Percentiles rank a stretch among this genome's conserved stretches.
Evolutionary conservation across 2,797 vertebrate species (phyloP).

Genomic region (Microhierax caerulescens): DNA sequence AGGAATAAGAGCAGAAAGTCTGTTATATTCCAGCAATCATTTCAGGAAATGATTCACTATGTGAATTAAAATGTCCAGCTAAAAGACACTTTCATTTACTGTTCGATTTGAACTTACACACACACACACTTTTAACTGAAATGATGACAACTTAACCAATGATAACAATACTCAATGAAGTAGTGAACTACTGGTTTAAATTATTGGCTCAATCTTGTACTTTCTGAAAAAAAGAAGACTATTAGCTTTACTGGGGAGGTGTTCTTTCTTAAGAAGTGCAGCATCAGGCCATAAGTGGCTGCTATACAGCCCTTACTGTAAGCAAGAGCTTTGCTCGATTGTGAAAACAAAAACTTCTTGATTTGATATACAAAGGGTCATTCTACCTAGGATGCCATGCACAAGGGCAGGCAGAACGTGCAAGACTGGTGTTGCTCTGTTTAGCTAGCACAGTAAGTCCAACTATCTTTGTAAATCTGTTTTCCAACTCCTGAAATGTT

Average conservation of each 20-base stretch:
- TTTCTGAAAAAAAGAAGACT: background rate
- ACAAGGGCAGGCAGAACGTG: constrained; percentile 27
- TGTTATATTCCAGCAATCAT: background rate
- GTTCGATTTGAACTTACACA: background rate
- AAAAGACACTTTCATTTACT: background rate
- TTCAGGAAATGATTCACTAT: background rate
- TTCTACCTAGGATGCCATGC: constrained; percentile 40
- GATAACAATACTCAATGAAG: background rate
- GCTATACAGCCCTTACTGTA: constrained; percentile 39
- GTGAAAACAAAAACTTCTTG: constrained; percentile 60
- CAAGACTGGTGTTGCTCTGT: background rate
- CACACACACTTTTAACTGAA: background rate
- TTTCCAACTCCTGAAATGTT: constrained; percentile 23
- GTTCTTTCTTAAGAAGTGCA: background rate
- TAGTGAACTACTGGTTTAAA: constrained; percentile 25
- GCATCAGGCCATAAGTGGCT: background rate
- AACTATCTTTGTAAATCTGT: constrained; percentile 32
- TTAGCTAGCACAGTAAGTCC: constrained; percentile 31
- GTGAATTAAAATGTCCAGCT: background rate
- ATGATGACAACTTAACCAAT: constrained; percentile 33
- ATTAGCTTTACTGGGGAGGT: background rate
- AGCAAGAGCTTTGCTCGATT: constrained; percentile 36
- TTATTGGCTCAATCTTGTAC: background rate
- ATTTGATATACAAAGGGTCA: constrained; percentile 46
- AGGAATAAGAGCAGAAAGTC: background rate